Conservation (phyloP, 2,797 vertebrate species). For the Zalophus californianus region DNA sequence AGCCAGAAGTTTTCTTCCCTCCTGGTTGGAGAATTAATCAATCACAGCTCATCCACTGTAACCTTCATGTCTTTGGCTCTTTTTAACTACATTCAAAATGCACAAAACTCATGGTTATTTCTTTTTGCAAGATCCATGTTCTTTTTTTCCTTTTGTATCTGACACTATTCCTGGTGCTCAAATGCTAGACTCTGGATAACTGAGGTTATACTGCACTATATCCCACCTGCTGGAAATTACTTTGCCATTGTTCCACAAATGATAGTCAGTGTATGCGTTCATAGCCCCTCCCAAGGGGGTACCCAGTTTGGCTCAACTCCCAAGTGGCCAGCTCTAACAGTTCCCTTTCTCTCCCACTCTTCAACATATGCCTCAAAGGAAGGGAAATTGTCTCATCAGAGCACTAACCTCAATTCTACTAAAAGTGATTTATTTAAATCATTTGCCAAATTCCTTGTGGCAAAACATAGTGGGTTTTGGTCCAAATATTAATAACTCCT, state of each 20-base stretch:
- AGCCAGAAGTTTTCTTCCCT: neutral
- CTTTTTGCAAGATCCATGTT: neutral
- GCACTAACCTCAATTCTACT: neutral
- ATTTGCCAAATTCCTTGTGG: neutral
- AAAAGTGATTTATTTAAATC: neutral
- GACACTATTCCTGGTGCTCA: neutral
- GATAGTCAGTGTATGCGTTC: neutral
- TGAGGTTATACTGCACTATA: neutral
- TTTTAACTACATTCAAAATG: neutral
- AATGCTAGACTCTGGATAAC: neutral
- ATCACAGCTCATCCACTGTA: neutral
- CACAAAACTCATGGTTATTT: neutral
- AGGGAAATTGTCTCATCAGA: neutral
- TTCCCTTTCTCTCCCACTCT: neutral
- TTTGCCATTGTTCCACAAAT: neutral
- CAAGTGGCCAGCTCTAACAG: neutral
- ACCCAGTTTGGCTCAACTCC: neutral
- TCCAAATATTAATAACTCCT: neutral
- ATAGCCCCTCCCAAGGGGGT: neutral
- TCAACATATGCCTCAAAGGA: neutral
- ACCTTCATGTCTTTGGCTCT: neutral
- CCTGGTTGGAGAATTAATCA: conserved; percentile 42
- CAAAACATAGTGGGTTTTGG: neutral
- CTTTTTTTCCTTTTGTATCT: neutral
- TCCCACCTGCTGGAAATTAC: neutral